Evolutionary conservation across 2,797 vertebrate genomes (phyloP).

Genomic region (Anabacerthia variegaticeps): DNA sequence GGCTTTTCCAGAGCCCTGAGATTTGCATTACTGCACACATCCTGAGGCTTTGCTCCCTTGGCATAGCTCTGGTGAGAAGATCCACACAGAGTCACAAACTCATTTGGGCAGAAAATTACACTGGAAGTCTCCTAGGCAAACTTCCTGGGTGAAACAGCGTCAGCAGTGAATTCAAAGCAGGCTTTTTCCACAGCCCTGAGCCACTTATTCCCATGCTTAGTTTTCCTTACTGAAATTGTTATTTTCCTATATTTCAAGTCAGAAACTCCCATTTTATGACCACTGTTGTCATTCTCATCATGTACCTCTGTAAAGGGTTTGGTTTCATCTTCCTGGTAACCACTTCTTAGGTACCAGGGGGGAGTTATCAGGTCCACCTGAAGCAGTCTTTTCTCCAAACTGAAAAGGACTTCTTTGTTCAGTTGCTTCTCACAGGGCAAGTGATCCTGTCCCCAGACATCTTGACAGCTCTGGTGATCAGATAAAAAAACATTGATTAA

Average conservation of each 20-base stretch:
- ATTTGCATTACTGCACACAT: not conserved
- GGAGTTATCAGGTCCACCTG: not conserved
- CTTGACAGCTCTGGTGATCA: not conserved
- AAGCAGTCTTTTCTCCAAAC: not conserved
- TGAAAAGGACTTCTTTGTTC: not conserved
- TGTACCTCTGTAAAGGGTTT: not conserved
- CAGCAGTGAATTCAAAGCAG: not conserved
- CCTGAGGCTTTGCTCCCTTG: not conserved
- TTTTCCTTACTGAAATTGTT: not conserved
- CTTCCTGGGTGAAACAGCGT: not conserved
- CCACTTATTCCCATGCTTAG: not conserved
- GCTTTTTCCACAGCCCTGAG: not conserved
- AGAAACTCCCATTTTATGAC: not conserved
- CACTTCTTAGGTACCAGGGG: not conserved
- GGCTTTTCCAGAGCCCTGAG: not conserved
- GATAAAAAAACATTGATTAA: not conserved
- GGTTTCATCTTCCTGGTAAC: not conserved
- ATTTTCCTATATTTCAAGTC: not conserved
- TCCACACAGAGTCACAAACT: not conserved
- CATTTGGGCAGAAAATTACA: not conserved
- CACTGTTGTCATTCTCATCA: not conserved
- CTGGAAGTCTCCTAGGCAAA: not conserved
- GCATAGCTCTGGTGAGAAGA: not conserved
- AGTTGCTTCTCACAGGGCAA: not conserved
- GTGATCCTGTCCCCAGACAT: not conserved